These are phyloP conservation scores for Meghimatium bilineatum DNA, from an alignment of 2,888 invertebrate species.

Conservation along the genomic window DNA sequence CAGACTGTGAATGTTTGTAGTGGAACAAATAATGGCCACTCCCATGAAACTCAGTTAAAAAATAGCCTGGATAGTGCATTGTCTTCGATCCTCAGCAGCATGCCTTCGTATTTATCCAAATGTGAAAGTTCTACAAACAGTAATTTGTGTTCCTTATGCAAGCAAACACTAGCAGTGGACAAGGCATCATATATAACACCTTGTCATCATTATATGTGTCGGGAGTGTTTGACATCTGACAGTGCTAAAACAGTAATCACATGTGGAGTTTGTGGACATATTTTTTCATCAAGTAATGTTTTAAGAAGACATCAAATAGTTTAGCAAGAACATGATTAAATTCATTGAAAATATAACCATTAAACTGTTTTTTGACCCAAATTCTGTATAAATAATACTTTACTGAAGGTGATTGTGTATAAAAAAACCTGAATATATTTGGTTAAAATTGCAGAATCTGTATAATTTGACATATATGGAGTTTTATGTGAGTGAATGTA, in stretches of 20 bases:
- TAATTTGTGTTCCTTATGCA: constrained; percentile 22
- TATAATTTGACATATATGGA: too few relatives aligned
- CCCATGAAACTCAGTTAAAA: constrained; percentile 56
- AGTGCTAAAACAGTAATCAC: background rate
- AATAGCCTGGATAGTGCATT: constrained; percentile 62
- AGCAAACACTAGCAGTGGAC: background rate
- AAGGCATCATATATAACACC: constrained; percentile 17
- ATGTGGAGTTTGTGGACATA: constrained; percentile 31
- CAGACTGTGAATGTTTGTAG: background rate
- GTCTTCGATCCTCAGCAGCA: constrained; percentile 50
- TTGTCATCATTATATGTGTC: constrained; percentile 44
- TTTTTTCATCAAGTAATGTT: constrained; percentile 29
- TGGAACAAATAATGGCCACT: background rate
- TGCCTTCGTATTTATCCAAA: constrained; percentile 7
- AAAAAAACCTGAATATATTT: too few relatives aligned
- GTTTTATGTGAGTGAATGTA: too few relatives aligned
- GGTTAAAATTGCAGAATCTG: too few relatives aligned
- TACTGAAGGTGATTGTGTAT: too few relatives aligned
- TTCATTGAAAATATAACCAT: background rate
- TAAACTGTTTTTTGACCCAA: too few relatives aligned
- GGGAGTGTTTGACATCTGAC: constrained; percentile 30
- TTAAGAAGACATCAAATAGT: constrained; percentile 33
- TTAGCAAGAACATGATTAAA: background rate
- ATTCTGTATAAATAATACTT: too few relatives aligned
- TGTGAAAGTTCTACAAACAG: background rate